Base-by-base conservation (phyloP, 2,888 invertebrate species). In the Therioaphis trifolii region DNA sequence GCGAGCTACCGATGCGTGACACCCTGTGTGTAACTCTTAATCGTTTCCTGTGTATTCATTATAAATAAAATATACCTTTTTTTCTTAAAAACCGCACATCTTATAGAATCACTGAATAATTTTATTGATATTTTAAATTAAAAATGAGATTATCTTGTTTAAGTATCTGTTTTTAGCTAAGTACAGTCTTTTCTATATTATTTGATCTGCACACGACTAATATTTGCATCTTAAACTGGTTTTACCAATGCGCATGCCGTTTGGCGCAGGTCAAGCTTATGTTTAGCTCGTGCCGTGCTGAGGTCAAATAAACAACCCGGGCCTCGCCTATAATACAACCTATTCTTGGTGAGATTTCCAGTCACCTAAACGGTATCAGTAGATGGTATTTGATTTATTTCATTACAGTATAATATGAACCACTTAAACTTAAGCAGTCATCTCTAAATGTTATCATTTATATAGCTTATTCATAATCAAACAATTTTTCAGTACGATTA, bases 11-110 rank as follows among this genome's bases (percentile, higher is more conserved):
- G 74, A 40, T 82, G 82, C 82, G 63, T 82, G 63, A 82, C 82
- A 82, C 82, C 82, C 82, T 74, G 82, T 74, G 40, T 74, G 82
- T 82, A 82, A 74, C 82, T 74, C 63, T 72, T 82, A 82, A 82
- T 82, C 72, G 74, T 74, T 82, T 82, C 82, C 82, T 82, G 82
- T 72, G 49, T 82, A 61, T 63, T 72, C 29, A 74, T 72, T 52
- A 52, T 40, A 21, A 18, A 58, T 21, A 9, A 71, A 72, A 72
- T 52, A 35, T 72, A 82, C 55, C 24, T 72, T 40, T 72, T 49
- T 18, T 63, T 7, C 71, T 40, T 49, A 74, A 74, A 82, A 82
- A 49, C 52, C 40, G 29, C 61, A 74, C 35, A 72, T 63, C 63
- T 63, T 55, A 55, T 66, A 35, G 21, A 66, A 52, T 52, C 66